phyloP scores from a whole-genome alignment of 2,113 vertebrate genomes.

The Myrmecophaga tridactyla region DNA sequence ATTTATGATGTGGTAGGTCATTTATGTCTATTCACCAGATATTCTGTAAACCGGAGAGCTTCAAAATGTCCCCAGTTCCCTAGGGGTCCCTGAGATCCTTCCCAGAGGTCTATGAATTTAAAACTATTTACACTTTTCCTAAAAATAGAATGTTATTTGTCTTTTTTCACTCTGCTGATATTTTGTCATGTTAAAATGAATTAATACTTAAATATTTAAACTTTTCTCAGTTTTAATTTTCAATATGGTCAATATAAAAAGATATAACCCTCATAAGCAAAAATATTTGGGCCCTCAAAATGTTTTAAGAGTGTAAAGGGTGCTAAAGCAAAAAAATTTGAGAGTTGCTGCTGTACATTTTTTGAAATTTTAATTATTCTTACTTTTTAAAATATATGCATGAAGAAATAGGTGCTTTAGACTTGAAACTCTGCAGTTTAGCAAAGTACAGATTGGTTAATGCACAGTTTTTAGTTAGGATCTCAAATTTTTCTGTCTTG shows the following conservation, averaged over 20 bases:
- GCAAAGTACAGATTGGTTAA: constrained; percentile 11
- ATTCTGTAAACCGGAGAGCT: not conserved
- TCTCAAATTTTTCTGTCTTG: not conserved
- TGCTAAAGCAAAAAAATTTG: not conserved
- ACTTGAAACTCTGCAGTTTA: constrained; percentile 20
- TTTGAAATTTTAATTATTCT: not conserved
- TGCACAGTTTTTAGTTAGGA: constrained; percentile 11
- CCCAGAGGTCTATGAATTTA: not conserved
- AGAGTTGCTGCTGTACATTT: constrained; percentile 5
- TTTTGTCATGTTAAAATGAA: constrained; percentile 42
- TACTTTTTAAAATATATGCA: not conserved
- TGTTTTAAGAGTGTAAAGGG: not conserved
- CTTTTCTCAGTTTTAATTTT: not conserved
- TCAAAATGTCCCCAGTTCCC: not conserved
- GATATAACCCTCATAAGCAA: not conserved
- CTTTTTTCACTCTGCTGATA: not conserved
- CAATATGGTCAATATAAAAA: not conserved
- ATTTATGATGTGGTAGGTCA: not conserved
- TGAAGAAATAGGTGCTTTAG: constrained; percentile 20
- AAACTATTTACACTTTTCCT: not conserved
- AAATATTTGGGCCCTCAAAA: not conserved
- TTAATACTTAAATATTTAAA: constrained; percentile 31
- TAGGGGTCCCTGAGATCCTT: not conserved
- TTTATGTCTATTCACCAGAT: not conserved
- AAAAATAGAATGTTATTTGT: not conserved